Base-by-base conservation (phyloP, 2,113 vertebrate species). In the Stigmatopora nigra region DNA sequence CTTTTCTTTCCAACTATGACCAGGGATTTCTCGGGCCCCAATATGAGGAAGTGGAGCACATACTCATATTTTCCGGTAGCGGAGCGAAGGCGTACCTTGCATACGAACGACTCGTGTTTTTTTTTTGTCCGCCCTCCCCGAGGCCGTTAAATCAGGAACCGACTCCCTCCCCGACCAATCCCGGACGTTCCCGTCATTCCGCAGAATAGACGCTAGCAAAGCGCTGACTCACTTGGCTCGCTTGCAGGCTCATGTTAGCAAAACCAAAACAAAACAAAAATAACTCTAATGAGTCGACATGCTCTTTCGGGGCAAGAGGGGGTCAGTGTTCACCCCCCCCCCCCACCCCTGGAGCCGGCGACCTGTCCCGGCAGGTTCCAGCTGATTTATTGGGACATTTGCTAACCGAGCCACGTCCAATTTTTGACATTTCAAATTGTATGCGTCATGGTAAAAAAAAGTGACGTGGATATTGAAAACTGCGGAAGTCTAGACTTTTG, bases 181-280 rank as follows among this genome's bases (percentile, higher is more conserved):
- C 59, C 20, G 5, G 20, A 63, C 67, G 1, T 47, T 61, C 36
- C n/a, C 0, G 45, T 61, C 52, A 3, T 58, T 55, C 68, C 53
- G 4, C 55, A 2, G 48, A 49, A 7, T 4, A 31, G 48, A 35
- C 62, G 17, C 64, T 4, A 11, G 49, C 44, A 0, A 2, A 49
- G 9, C 7, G 7, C 4, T 45, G 65, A 67, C 38, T 73, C 73
- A 68, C 22, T 15, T 1, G 11, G 58, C 22, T 70, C 75, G 52
- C 52, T 71, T 57, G 59, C 53, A n/a, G 48, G 46, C 5, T 6
- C 1, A 5, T 31, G 8, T 35, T 62, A 60, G 14, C 62, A 58
- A 63, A 19, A 51, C 16, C 20, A 4, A 38, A 7, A 22, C 17
- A n/a, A 60, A 58, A 58, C 22, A 5, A 7, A 58, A 17, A 15